phyloP scores from a whole-genome alignment of 1,140 invertebrate genomes.

The Euwallacea similis region DNA sequence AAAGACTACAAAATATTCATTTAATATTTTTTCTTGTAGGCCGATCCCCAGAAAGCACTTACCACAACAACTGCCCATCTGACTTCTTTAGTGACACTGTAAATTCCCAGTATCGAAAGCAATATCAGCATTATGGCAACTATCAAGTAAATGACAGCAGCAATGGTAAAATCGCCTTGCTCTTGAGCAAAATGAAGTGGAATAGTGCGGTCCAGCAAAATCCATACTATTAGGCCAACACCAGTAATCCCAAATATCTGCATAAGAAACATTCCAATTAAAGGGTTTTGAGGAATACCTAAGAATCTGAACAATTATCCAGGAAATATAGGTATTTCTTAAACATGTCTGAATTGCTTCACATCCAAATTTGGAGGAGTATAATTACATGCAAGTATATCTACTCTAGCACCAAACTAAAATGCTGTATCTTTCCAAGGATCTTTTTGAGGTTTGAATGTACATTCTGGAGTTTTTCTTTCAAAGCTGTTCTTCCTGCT shows the following conservation, averaged over 20 bases:
- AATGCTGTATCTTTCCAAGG: no score
- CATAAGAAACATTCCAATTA: conserved; percentile 50
- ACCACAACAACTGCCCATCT: conserved; percentile 84
- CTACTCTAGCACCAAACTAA: no score
- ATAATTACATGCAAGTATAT: no score
- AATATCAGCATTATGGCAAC: conserved; percentile 79
- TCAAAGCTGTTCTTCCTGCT: no score
- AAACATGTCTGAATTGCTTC: no score
- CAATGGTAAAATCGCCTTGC: conserved; percentile 68
- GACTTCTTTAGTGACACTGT: conserved; percentile 84
- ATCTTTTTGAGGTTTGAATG: no score
- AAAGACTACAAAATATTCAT: conserved; percentile 62
- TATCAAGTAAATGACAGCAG: conserved; percentile 75
- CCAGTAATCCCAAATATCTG: conserved; percentile 72
- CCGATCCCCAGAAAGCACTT: conserved; percentile 47
- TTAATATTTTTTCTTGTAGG: not conserved
- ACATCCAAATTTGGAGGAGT: no score
- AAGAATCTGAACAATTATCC: no score
- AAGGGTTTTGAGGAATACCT: no score
- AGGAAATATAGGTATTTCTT: no score
- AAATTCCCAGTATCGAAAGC: conserved; percentile 88
- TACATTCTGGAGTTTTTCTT: no score
- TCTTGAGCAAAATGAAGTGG: conserved; percentile 71
- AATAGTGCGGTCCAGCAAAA: conserved; percentile 74
- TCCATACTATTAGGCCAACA: conserved; percentile 70